Evolutionary conservation across 1,140 invertebrate species (phyloP).

Genomic region (Anoplolepis gracilipes): DNA sequence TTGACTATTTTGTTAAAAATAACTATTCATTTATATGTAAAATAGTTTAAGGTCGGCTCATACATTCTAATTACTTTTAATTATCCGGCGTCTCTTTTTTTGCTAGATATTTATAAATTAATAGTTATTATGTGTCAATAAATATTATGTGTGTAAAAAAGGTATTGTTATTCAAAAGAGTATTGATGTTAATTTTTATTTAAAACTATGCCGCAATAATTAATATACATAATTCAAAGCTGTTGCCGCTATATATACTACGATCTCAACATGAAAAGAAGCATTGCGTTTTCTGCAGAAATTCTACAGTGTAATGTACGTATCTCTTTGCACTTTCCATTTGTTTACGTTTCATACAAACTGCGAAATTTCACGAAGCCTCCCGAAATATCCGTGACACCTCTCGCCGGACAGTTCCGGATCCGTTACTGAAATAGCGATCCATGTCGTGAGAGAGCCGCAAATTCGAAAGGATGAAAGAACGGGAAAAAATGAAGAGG

Average conservation of each 20-base stretch:
- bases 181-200: constrained; percentile 1
- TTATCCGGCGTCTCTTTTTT: too few species aligned
- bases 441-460: constrained; percentile 23
- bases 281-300: neutral
- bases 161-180: too few species aligned
- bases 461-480: neutral
- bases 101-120: too few species aligned
- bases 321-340: neutral
- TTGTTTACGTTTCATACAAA: neutral
- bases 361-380: constrained; percentile 3
- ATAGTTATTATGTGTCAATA: too few species aligned
- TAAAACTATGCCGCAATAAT: neutral
- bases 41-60: neutral
- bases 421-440: neutral
- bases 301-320: neutral
- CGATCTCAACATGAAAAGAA: neutral
- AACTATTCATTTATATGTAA: neutral
- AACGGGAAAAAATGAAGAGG: constrained; percentile 19
- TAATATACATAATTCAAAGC: neutral
- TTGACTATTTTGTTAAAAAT: too few species aligned
- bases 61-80: too few species aligned
- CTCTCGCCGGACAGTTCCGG: constrained; percentile 32
- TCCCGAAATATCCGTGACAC: constrained; percentile 15
- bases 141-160: neutral
- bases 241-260: neutral